A percentile compares a stretch with the other conserved stretches of the same genome.
These are phyloP conservation scores for Ptilodon capucinus DNA, from an alignment of 2,888 invertebrate species.

Conservation along the genomic window DNA sequence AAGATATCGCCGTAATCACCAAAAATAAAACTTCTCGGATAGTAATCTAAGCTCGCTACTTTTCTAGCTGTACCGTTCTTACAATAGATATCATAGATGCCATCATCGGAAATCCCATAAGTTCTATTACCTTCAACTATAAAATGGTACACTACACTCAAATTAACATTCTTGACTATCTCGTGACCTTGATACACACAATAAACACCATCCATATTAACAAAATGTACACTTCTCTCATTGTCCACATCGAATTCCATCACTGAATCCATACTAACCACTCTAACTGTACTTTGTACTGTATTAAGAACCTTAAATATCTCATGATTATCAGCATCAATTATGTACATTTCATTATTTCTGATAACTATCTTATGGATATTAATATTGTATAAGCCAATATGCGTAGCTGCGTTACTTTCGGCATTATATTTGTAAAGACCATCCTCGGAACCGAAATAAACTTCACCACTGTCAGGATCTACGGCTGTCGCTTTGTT, in stretches of 20 bases:
- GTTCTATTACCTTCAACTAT: slow-evolving; percentile 55
- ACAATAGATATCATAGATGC: slow-evolving; percentile 62
- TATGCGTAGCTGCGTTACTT: slow-evolving; percentile 49
- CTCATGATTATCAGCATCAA: slow-evolving; percentile 70
- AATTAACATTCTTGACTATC: slow-evolving; percentile 59
- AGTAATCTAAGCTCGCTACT: slow-evolving; percentile 53
- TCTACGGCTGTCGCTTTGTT: slow-evolving; percentile 72
- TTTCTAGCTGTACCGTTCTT: slow-evolving; percentile 61
- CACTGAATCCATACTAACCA: slow-evolving; percentile 57
- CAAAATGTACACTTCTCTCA: slow-evolving; percentile 58
- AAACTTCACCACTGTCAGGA: slow-evolving; percentile 61
- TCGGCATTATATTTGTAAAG: slow-evolving; percentile 66
- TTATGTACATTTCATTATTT: slow-evolving; percentile 64
- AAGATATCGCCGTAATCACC: slow-evolving; percentile 74
- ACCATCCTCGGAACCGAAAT: slow-evolving; percentile 71
- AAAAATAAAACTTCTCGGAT: slow-evolving; percentile 59
- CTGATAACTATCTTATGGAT: slow-evolving; percentile 65
- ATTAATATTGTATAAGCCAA: slow-evolving; percentile 69
- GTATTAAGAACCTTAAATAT: slow-evolving; percentile 62
- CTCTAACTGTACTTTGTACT: slow-evolving; percentile 45
- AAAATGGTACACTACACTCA: slow-evolving; percentile 56
- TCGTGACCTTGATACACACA: slow-evolving; percentile 54
- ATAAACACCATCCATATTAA: slow-evolving; percentile 68
- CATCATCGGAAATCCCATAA: slow-evolving; percentile 55
- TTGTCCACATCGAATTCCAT: slow-evolving; percentile 69